These are phyloP conservation scores for Xiphydria camelus DNA, from an alignment of 2,888 invertebrate genomes.

Conservation along the genomic window DNA sequence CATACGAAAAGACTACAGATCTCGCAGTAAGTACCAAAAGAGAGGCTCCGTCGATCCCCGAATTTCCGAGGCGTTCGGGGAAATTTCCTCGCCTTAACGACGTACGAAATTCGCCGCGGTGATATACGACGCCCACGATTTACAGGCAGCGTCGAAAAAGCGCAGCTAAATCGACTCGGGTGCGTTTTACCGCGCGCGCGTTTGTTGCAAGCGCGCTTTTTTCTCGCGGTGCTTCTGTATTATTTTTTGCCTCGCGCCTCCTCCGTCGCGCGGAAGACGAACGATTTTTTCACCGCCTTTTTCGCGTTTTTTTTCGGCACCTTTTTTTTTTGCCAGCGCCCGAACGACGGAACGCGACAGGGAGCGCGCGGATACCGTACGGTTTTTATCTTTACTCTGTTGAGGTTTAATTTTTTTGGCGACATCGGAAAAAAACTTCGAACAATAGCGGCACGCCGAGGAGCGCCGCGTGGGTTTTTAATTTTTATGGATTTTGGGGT, in stretches of 20 bases:
- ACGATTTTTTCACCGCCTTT: too few relatives aligned
- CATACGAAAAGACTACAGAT: too few relatives aligned
- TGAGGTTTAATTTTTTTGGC: slow-evolving; percentile 38
- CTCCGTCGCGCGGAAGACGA: neutral
- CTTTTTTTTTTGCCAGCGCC: neutral
- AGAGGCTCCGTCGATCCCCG: too few relatives aligned
- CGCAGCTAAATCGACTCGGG: too few relatives aligned
- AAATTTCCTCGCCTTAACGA: too few relatives aligned
- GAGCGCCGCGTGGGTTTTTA: slow-evolving; percentile 33
- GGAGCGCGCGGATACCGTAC: slow-evolving; percentile 3
- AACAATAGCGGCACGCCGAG: slow-evolving; percentile 35
- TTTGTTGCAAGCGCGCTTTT: too few relatives aligned
- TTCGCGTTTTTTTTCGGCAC: slow-evolving; percentile 2
- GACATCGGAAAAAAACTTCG: slow-evolving; percentile 24
- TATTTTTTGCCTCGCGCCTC: neutral
- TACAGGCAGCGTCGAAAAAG: too few relatives aligned
- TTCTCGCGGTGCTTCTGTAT: neutral
- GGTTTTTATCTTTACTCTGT: slow-evolving; percentile 22
- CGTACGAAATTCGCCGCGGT: too few relatives aligned
- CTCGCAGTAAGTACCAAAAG: too few relatives aligned
- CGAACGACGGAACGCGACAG: neutral
- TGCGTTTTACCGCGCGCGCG: too few relatives aligned
- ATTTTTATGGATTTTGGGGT: slow-evolving; percentile 45
- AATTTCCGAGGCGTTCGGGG: too few relatives aligned
- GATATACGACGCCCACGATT: too few relatives aligned